These are phyloP conservation scores for Ibycter americanus DNA, from an alignment of 2,797 vertebrate genomes.

Conservation along the genomic window DNA sequence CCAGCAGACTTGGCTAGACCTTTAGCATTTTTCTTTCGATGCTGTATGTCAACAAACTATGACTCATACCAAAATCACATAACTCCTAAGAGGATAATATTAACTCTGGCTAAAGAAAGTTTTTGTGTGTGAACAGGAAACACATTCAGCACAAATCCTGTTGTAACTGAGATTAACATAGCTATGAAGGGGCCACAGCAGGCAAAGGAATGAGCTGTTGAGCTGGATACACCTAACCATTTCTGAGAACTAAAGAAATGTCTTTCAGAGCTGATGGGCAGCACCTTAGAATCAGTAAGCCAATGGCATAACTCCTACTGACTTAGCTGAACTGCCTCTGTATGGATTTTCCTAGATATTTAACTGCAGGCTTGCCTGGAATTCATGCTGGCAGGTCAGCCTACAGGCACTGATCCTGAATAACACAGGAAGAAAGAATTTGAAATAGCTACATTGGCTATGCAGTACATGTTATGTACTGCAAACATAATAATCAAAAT, in stretches of 20 bases:
- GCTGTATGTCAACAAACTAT: background rate
- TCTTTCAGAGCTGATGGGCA: background rate
- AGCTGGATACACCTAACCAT: background rate
- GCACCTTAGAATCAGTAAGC: background rate
- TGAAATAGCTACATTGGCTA: background rate
- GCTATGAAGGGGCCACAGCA: fast-evolving
- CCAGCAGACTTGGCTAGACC: background rate
- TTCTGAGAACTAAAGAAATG: background rate
- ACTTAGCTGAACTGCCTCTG: background rate
- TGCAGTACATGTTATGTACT: background rate
- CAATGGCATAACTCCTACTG: background rate
- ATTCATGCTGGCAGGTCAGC: background rate
- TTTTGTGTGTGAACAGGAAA: background rate
- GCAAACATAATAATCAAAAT: background rate
- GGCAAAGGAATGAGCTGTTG: background rate
- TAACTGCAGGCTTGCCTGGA: background rate
- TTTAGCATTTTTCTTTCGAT: background rate
- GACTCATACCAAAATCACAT: background rate
- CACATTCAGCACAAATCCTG: background rate
- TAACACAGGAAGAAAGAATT: background rate
- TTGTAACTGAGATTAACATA: background rate
- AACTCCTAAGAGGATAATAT: background rate
- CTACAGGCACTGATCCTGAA: background rate
- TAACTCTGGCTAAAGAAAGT: background rate
- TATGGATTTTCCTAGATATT: background rate